phyloP scores from a whole-genome alignment of 2,113 vertebrate species.

The Leuciscus idus region DNA sequence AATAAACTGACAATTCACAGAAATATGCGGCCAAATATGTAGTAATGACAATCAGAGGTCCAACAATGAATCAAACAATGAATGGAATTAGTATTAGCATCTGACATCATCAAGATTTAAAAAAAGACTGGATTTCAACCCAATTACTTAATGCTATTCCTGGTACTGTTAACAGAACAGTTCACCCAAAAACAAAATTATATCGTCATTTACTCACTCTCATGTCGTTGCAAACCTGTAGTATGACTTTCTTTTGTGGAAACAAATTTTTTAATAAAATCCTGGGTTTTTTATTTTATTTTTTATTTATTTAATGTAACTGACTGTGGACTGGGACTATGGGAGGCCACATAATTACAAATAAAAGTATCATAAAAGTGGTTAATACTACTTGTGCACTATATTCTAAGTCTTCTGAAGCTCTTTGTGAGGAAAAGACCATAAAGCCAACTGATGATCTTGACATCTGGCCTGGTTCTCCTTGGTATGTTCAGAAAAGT shows the following conservation, averaged over 20 bases:
- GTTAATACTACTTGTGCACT: background rate
- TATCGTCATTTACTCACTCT: background rate
- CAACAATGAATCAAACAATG: background rate
- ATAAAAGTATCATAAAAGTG: background rate
- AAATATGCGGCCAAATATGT: background rate
- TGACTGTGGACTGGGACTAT: background rate
- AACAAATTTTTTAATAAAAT: background rate
- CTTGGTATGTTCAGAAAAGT: background rate
- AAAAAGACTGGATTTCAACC: too few relatives aligned
- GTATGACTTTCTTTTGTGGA: background rate
- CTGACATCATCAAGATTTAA: background rate
- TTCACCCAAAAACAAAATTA: background rate
- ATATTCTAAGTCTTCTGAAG: background rate
- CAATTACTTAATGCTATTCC: background rate
- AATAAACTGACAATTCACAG: background rate
- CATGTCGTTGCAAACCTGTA: background rate
- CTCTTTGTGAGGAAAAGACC: background rate
- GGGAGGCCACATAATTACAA: background rate
- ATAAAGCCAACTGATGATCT: background rate
- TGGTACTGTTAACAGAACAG: background rate
- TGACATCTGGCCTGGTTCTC: background rate
- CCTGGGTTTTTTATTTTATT: background rate
- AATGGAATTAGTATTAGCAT: background rate
- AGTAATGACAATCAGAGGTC: slow-evolving; percentile 3
- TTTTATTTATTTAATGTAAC: background rate